Base-by-base conservation (phyloP, 1,140 invertebrate species). In the Phymastichus coffea region DNA sequence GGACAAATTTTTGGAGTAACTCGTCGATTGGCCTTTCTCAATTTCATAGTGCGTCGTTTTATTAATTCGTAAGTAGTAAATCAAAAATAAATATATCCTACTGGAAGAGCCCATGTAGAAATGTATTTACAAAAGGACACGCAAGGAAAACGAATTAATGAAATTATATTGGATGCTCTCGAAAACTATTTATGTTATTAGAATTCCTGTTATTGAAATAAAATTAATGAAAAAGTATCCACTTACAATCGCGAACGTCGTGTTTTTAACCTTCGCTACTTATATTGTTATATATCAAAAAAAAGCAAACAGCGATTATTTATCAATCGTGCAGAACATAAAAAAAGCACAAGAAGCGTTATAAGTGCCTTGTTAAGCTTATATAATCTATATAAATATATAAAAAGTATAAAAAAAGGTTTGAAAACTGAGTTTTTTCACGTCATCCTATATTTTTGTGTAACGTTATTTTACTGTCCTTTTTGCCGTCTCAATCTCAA, bases 41-140 rank as follows among this genome's bases (percentile, higher is more conserved):
- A 61, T 64, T 65, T 54, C 64, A 63, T 62, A 66, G 20, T 57
- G 26, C 43, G 33, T 60, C 58, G 53, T 47, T 46, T 59, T 63
- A 63, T 64, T n/a, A 54, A 48, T 19, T 44, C 63, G 46, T 63
- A 66, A 70, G 69, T 35, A 53, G 30, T 63, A 67, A 69, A 55
- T 67, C 40, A 70, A 70, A 70, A 72, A 70, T 70, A 75, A 73
- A 73, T 73, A 72, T 68, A 66, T 65, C 65, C 60, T 70, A 72
- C 52, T 73, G 73, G 71, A 73, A 75, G 71, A 72, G 60, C 70
- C 58, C 43, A 70, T 61, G 63, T 57, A 69, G 66, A 73, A 71
- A 68, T 44, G 69, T 75, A 75, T 75, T 70, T 75, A 75, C 73
- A 75, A 69, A 70, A 71, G 41, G 63, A 59, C 47, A n/a, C n/a